These are phyloP conservation scores for Craniophora ligustri DNA, from an alignment of 2,888 invertebrate species.

Conservation along the genomic window DNA sequence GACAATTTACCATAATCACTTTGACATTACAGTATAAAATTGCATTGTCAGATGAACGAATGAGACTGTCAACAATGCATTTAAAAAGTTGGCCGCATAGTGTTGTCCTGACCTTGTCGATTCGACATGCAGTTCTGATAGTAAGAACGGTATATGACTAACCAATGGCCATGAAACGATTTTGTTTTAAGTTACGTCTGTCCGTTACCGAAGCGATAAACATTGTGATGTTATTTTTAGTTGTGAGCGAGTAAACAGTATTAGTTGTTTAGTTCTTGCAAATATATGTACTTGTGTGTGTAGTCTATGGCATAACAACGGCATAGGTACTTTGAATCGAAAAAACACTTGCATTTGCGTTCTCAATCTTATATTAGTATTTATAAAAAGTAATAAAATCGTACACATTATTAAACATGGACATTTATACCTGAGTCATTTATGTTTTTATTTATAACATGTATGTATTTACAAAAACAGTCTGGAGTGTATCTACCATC, in stretches of 20 bases:
- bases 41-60: neutral
- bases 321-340: no score
- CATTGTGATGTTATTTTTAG: constrained; percentile 11
- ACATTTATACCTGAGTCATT: no score
- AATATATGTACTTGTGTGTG: no score
- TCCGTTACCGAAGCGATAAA: constrained; percentile 21
- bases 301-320: no score
- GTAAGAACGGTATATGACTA: constrained; percentile 32
- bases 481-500: no score
- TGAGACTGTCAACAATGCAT: constrained; percentile 47
- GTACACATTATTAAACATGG: no score
- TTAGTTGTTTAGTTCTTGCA: neutral
- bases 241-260: neutral
- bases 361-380: no score
- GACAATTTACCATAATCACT: neutral
- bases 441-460: no score
- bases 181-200: constrained; percentile 23
- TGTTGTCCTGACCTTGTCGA: constrained; percentile 46
- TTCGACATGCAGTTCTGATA: constrained; percentile 50
- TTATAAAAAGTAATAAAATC: no score
- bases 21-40: neutral
- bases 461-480: no score
- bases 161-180: constrained; percentile 34
- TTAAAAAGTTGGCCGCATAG: constrained; percentile 49
- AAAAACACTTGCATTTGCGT: no score